A percentile compares a stretch with the other conserved stretches of the same genome.
phyloP scores from a whole-genome alignment of 2,797 vertebrate genomes.

The Eospalax fontanierii region DNA sequence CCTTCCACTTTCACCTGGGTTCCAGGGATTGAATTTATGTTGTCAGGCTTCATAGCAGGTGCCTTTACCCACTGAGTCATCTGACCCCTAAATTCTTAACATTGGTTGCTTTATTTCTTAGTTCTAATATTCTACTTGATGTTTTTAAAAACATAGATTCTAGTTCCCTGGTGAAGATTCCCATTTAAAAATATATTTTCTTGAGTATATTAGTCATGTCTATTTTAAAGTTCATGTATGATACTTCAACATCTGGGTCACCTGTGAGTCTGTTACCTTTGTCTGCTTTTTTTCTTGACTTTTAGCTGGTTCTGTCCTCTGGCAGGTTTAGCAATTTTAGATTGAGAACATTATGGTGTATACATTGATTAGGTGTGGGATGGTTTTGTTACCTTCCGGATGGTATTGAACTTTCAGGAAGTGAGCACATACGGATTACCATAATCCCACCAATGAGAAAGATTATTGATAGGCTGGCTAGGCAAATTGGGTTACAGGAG shows the following conservation, averaged over 20 bases:
- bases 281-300: neutral
- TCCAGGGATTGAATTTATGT: neutral
- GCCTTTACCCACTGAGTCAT: neutral
- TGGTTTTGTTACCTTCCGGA: slow-evolving; percentile 10
- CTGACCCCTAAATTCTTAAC: neutral
- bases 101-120: neutral
- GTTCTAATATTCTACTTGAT: neutral
- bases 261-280: neutral
- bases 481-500: neutral
- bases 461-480: neutral
- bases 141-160: neutral
- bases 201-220: neutral
- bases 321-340: neutral
- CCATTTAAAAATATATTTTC: neutral
- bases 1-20: neutral
- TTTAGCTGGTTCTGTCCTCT: neutral
- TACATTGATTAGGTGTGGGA: neutral
- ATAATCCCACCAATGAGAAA: neutral
- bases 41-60: neutral
- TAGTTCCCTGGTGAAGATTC: neutral
- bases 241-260: neutral
- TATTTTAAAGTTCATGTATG: neutral
- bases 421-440: neutral
- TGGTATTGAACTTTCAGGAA: neutral
- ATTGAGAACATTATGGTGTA: neutral